phyloP scores from a whole-genome alignment of 2,113 vertebrate species.

The Lates calcarifer region DNA sequence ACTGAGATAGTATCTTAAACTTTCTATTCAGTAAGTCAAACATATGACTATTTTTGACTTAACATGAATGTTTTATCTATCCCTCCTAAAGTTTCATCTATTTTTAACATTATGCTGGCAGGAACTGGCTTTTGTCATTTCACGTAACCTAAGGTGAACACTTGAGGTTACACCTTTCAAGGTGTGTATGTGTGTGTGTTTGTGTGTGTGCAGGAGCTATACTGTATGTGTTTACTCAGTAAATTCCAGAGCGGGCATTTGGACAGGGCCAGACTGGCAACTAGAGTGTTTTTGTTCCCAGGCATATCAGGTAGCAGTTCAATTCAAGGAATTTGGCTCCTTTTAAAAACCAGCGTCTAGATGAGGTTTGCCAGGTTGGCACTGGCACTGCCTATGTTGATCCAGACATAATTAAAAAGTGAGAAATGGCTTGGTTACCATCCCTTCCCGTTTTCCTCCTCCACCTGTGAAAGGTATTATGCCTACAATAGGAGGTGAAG shows the following conservation, averaged over 20 bases:
- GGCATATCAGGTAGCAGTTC: constrained; percentile 63
- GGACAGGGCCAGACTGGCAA: constrained; percentile 44
- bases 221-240: constrained; percentile 58
- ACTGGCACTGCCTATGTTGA: constrained; percentile 44
- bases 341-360: constrained; percentile 14
- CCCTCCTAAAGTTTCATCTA: background rate
- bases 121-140: background rate
- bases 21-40: too few relatives aligned
- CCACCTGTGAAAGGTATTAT: constrained; percentile 54
- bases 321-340: constrained; percentile 36
- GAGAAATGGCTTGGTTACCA: constrained; percentile 31
- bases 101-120: background rate
- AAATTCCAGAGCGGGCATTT: constrained; percentile 66
- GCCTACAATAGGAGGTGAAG: constrained; percentile 53
- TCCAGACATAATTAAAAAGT: constrained; percentile 59
- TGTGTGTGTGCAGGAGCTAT: constrained; percentile 22
- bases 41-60: too few relatives aligned
- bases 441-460: constrained; percentile 39
- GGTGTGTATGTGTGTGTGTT: background rate
- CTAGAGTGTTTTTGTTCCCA: constrained; percentile 61
- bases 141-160: background rate
- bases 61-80: background rate
- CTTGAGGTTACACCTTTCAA: background rate
- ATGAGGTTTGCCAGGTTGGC: constrained; percentile 39
- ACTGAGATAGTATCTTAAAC: too few relatives aligned